Evolutionary conservation across 1,140 invertebrate species (phyloP), one percentile per base, ranked within the genome.

Genomic region (Popillia japonica): DNA sequence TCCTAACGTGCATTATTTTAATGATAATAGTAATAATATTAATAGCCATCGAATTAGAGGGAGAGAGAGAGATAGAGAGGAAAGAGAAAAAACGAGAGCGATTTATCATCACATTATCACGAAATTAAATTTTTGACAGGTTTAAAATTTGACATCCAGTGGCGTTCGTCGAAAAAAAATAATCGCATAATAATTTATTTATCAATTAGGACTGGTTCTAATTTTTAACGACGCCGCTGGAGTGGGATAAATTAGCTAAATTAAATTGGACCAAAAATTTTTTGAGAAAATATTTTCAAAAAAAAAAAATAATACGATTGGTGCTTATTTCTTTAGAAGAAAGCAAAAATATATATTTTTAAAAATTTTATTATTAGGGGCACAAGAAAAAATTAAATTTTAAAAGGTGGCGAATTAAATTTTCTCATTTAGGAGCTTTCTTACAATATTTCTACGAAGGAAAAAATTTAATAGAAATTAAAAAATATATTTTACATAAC

Each of bases 101-200:
- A 22, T 14, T 61, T 22, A 68, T 68, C 61, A 68, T 68, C 61
- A 68, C 61, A 23, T 68, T 68, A 68, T 68, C 61, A 68, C 61
- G 61, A 68, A n/a, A n/a, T n/a, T n/a, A n/a, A n/a, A n/a, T n/a
- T n/a, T n/a, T n/a, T n/a, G n/a, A n/a, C n/a, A n/a, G n/a, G 27
- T 68, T 23, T 22, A n/a, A 55, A 14, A 27, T 68, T 68, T 68
- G 22, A 68, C 61, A 68, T 61, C 61, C 61, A 27, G 61, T 68
- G 61, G 61, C 61, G 22, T 68, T 0, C 61, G 20, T 68, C n/a
- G 0, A 8, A 20, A 3, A 9, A 64, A 64, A 64, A 27, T 20
- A 10, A 22, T n/a, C 17, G 59, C 17, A 64, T 20, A n/a, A n/a
- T n/a, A n/a, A 34, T 23, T 68, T 6, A 68, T 27, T 34, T 48